Evolutionary conservation across 2,888 invertebrate species (phyloP).

Genomic region (Elegia similella): DNA sequence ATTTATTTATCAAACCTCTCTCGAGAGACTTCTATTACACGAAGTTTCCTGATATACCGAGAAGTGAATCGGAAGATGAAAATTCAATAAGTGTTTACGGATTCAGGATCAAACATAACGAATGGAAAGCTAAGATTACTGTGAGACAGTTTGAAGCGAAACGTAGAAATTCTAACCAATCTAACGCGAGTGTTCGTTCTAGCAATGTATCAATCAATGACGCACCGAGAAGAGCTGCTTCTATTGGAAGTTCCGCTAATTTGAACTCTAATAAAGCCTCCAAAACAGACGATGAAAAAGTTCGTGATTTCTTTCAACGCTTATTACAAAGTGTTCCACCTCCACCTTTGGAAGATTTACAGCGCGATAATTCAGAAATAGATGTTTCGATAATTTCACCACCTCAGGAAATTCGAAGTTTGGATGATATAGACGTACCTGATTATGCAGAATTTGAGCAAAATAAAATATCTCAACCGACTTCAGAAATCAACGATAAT

Average conservation of each 20-base stretch:
- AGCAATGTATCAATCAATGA: slow-evolving; percentile 40
- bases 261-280: slow-evolving; percentile 20
- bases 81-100: slow-evolving; percentile 59
- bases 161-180: slow-evolving; percentile 44
- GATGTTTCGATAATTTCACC: slow-evolving; percentile 32
- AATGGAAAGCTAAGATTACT: slow-evolving; percentile 64
- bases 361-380: slow-evolving; percentile 21
- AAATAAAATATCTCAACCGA: slow-evolving; percentile 40
- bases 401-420: slow-evolving; percentile 33
- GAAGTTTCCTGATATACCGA: slow-evolving; percentile 65
- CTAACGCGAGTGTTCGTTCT: slow-evolving; percentile 39
- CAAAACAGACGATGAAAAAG: slow-evolving; percentile 46
- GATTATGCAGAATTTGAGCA: slow-evolving; percentile 61
- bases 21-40: slow-evolving; percentile 67
- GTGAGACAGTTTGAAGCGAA: slow-evolving; percentile 50
- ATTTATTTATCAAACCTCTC: slow-evolving; percentile 58
- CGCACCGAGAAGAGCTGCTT: slow-evolving; percentile 39
- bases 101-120: slow-evolving; percentile 57
- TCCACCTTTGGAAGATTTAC: slow-evolving; percentile 52
- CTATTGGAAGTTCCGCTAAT: slow-evolving; percentile 33
- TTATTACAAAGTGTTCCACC: slow-evolving; percentile 61
- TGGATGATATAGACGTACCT: slow-evolving; percentile 53
- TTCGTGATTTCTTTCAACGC: slow-evolving; percentile 55
- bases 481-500: slow-evolving; percentile 31
- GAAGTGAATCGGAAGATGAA: slow-evolving; percentile 75